Conservation (phyloP, 37 sponge, comb jelly and placozoan genomes). For the Chondrilla cf. caribensis region DNA sequence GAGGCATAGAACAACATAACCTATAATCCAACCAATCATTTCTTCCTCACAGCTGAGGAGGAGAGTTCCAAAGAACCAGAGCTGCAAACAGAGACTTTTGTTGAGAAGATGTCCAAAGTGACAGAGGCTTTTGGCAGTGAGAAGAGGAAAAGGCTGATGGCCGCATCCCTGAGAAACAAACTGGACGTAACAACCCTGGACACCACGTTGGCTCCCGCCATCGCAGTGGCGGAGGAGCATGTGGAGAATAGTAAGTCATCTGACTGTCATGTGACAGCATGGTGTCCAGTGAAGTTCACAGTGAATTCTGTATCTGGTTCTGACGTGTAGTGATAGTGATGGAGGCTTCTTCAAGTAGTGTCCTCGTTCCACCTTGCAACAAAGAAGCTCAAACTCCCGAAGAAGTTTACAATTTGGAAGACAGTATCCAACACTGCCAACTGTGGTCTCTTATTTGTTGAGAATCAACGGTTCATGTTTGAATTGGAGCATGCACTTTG, state of each 20-base stretch:
- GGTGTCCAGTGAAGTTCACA: no score
- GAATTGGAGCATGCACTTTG: no score
- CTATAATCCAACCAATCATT: no score
- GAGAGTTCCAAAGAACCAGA: not conserved
- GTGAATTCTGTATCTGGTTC: no score
- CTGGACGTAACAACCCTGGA: slow-evolving; percentile 41
- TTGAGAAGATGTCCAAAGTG: slow-evolving; percentile 22
- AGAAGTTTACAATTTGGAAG: slow-evolving; percentile 68
- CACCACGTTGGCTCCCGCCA: slow-evolving; percentile 27
- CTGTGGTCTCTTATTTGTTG: no score
- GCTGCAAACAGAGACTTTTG: not conserved
- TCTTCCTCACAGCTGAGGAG: no score
- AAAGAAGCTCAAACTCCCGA: slow-evolving; percentile 45
- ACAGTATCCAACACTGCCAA: slow-evolving; percentile 40
- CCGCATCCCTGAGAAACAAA: slow-evolving; percentile 52
- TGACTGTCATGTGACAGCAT: not conserved
- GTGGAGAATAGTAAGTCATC: not conserved
- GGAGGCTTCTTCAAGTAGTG: not conserved
- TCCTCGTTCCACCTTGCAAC: slow-evolving; percentile 54
- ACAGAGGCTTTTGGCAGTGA: slow-evolving; percentile 70
- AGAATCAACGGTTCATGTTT: no score
- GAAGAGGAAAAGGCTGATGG: slow-evolving; percentile 44
- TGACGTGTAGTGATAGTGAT: no score
- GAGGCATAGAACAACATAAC: no score
- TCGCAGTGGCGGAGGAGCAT: not conserved